Evolutionary conservation across 1,140 invertebrate species (phyloP).

Genomic region (Spodoptera litura): DNA sequence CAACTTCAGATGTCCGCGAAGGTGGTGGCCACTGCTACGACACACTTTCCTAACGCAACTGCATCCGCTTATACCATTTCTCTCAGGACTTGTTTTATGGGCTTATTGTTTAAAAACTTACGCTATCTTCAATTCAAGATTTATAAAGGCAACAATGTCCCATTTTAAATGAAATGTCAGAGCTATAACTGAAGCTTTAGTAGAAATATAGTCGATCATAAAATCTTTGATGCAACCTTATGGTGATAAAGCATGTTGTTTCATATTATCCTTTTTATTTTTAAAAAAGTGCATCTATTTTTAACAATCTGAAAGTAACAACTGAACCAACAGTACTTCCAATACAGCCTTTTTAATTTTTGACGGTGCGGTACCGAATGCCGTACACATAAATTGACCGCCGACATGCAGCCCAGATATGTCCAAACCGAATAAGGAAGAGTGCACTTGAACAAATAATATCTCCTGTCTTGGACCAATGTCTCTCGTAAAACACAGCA

Average conservation of each 20-base stretch:
- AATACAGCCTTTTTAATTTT: constrained; percentile 42
- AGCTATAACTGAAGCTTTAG: background rate
- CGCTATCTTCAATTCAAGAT: constrained; percentile 9
- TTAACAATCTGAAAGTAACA: background rate
- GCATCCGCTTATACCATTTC: constrained; percentile 72
- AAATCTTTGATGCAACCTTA: no score
- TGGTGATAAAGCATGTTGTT: no score
- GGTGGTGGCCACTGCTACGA: constrained; percentile 56
- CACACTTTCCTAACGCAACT: constrained; percentile 78
- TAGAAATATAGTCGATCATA: no score
- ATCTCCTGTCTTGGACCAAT: constrained; percentile 56
- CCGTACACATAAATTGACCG: constrained; percentile 53
- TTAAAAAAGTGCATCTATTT: background rate
- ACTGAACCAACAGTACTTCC: constrained; percentile 29
- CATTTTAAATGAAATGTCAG: background rate
- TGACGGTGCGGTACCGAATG: constrained; percentile 42
- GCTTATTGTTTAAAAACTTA: constrained; percentile 46
- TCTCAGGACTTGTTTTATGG: constrained; percentile 67
- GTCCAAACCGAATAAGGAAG: constrained; percentile 63
- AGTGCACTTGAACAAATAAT: constrained; percentile 73
- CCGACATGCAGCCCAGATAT: constrained; percentile 52
- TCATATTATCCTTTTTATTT: background rate
- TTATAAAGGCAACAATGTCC: background rate
- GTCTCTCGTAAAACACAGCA: constrained; percentile 51
- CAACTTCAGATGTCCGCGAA: constrained; percentile 54